These are phyloP conservation scores for Pluvianellus socialis DNA, from an alignment of 2,113 vertebrate species.

Conservation along the genomic window DNA sequence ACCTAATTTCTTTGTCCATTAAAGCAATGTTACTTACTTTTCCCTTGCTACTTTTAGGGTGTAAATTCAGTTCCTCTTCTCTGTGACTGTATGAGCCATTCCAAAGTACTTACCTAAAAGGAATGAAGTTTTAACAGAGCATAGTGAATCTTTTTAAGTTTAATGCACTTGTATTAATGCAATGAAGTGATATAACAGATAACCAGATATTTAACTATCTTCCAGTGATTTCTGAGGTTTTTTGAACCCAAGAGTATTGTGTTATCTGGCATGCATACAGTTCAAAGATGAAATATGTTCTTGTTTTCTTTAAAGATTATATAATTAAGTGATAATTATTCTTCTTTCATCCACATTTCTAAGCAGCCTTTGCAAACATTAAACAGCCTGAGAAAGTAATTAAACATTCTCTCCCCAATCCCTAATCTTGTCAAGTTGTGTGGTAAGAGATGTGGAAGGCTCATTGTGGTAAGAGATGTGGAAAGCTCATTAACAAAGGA, in stretches of 20 bases:
- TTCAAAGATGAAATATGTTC: background rate
- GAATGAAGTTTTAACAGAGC: background rate
- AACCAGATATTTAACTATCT: background rate
- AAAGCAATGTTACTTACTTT: background rate
- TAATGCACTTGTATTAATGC: background rate
- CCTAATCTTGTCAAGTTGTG: background rate
- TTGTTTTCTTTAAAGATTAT: slow-evolving; percentile 8
- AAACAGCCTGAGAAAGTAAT: background rate
- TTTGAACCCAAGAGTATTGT: background rate
- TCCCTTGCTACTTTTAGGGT: background rate
- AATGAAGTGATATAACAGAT: background rate
- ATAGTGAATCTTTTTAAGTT: background rate
- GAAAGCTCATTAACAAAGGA: background rate
- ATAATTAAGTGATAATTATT: slow-evolving; percentile 27
- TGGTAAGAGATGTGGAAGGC: background rate
- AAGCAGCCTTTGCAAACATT: slow-evolving; percentile 13
- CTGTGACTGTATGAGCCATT: background rate
- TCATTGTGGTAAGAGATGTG: background rate
- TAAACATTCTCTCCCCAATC: slow-evolving; percentile 5
- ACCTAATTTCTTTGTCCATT: background rate
- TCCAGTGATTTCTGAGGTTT: background rate
- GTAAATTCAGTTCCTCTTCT: background rate
- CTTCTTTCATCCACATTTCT: background rate
- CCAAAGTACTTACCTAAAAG: background rate
- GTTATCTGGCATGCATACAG: background rate